These are phyloP conservation scores for Axis porcinus DNA, from an alignment of 2,113 vertebrate genomes.

Conservation along the genomic window DNA sequence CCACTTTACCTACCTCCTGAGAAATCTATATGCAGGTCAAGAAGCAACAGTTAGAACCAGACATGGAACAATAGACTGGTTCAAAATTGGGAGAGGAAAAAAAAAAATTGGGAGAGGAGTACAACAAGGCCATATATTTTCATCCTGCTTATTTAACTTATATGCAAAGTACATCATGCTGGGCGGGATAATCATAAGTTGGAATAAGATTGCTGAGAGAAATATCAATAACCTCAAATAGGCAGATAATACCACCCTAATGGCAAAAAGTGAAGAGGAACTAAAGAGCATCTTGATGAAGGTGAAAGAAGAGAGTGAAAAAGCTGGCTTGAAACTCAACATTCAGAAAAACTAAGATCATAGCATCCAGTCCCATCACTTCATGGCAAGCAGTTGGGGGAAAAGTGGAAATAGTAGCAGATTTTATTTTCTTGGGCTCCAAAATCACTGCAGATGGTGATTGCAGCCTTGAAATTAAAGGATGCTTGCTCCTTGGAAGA, in stretches of 20 bases:
- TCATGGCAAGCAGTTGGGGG: not conserved
- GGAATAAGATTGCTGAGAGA: not conserved
- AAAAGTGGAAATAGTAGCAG: not conserved
- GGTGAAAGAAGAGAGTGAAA: not conserved
- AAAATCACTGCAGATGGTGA: not conserved
- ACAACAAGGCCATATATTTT: not conserved
- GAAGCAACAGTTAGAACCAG: not conserved
- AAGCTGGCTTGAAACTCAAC: not conserved
- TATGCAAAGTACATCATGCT: not conserved
- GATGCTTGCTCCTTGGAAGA: not conserved
- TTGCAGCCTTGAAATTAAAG: not conserved
- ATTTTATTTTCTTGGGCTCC: not conserved
- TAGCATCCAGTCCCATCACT: not conserved
- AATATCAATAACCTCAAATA: not conserved
- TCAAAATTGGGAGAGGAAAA: not conserved
- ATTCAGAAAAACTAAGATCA: not conserved
- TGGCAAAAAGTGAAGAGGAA: not conserved
- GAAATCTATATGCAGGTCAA: not conserved
- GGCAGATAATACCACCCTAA: not conserved
- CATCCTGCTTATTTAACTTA: not conserved
- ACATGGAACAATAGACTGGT: not conserved
- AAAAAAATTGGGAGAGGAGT: not conserved
- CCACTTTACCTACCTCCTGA: not conserved
- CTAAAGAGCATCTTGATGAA: not conserved
- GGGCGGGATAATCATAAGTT: not conserved